Base-by-base conservation (phyloP, 1,140 invertebrate genomes). In the Penaeus chinensis region DNA sequence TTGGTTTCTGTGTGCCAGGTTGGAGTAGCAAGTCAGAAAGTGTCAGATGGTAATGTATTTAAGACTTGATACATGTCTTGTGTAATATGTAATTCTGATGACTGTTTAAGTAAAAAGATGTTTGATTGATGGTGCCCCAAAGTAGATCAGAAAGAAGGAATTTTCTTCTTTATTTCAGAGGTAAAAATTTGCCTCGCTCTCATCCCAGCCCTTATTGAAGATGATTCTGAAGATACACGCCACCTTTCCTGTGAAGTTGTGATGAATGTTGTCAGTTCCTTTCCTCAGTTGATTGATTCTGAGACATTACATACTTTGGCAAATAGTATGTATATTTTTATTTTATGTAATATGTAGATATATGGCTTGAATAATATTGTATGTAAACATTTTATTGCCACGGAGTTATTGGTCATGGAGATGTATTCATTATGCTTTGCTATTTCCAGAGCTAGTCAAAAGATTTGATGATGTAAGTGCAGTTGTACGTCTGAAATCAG, bases 181-280 rank as follows among this genome's bases (percentile, higher is more conserved):
- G 27, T 85, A 18, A 80, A 32, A 63, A 63, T 37, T 24, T 85
- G 77, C 20, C 47, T 63, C 3, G 42, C 63, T 16, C 22, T 85
- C 18, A 78, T 85, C 20, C 84, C 84, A 69, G 84, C 84, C n/a
- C 42, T 85, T 42, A 85, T 80, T 66, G 84, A 85, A 63, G 84
- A 85, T 69, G 77, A 85, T 60, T 61, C 84, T 7, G 84, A 85
- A 79, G 78, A 79, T 42, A 85, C 84, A 11, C 84, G 84, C 13
- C 62, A 18, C 18, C 79, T 85, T 62, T 32, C 84, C 8, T 85
- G 84, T 47, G 78, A 66, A 7, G 77, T 69, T 10, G 76, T 85
- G 7, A 54, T 27, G 16, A 66, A 13, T 7, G 66, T 80, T 32
- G 42, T 22, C 62, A 60, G 22, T 5, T 42, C 22, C 32, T 85